Evolutionary conservation across 2,113 vertebrate genomes (phyloP).

Genomic region (Tetrax tetrax): DNA sequence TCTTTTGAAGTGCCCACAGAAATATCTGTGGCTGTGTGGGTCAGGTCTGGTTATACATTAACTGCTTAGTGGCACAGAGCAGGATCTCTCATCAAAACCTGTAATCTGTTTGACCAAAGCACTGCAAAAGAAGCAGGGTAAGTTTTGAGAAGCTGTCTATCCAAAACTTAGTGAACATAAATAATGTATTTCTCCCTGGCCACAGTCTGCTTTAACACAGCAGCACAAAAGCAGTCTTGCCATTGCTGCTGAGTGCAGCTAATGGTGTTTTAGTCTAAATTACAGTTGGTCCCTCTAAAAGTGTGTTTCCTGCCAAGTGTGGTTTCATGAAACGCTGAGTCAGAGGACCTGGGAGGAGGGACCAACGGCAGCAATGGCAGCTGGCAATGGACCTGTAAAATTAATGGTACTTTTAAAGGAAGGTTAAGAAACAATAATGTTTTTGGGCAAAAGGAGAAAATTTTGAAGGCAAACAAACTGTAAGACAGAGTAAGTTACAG

Average conservation of each 20-base stretch:
- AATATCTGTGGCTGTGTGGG: constrained; percentile 10
- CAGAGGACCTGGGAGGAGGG: constrained; percentile 22
- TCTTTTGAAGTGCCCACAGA: neutral
- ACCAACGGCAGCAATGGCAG: neutral
- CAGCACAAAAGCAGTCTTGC: constrained; percentile 9
- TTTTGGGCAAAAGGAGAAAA: neutral
- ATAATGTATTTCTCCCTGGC: constrained; percentile 39
- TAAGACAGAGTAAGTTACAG: neutral
- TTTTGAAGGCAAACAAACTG: neutral
- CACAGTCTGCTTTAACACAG: neutral
- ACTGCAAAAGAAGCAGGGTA: neutral
- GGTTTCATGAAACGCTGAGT: constrained; percentile 47
- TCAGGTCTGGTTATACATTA: neutral
- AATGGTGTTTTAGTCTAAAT: constrained; percentile 54
- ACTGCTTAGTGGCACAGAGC: neutral
- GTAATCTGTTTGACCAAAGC: neutral
- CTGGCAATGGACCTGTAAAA: neutral
- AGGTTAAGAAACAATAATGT: neutral
- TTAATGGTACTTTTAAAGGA: neutral
- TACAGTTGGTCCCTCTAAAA: constrained; percentile 48
- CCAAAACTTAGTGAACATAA: neutral
- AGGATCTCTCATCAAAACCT: neutral
- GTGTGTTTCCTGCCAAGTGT: constrained; percentile 50
- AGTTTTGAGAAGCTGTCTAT: neutral
- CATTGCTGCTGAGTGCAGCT: constrained; percentile 34